These are phyloP conservation scores for Neopelma chrysocephalum DNA, from an alignment of 2,797 vertebrate genomes.

Conservation along the genomic window DNA sequence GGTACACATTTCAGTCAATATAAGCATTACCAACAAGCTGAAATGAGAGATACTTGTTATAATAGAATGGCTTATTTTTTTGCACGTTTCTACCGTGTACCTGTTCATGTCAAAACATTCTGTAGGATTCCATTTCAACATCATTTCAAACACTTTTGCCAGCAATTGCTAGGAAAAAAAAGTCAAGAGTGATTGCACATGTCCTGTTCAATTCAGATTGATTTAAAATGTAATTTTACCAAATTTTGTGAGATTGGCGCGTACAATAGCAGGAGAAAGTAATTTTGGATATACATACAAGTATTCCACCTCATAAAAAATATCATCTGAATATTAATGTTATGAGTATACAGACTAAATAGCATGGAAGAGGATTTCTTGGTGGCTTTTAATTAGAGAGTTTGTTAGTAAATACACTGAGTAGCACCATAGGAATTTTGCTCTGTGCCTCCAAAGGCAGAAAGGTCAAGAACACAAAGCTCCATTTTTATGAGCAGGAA, in stretches of 20 bases:
- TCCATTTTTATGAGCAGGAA: background rate
- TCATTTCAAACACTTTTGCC: background rate
- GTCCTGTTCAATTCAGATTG: background rate
- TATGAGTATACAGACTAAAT: background rate
- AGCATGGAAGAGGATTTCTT: background rate
- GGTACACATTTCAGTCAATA: background rate
- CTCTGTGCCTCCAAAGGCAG: background rate
- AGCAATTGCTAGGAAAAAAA: background rate
- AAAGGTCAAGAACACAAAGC: slow-evolving; percentile 16
- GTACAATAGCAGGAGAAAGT: background rate
- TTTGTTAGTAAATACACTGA: slow-evolving; percentile 25
- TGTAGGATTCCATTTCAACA: background rate
- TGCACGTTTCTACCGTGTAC: background rate
- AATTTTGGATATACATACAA: background rate
- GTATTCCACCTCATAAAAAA: background rate
- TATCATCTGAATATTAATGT: background rate
- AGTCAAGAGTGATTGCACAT: background rate
- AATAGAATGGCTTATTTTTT: background rate
- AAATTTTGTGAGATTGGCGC: background rate
- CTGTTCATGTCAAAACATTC: background rate
- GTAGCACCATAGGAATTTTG: background rate
- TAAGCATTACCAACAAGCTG: background rate
- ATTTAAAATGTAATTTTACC: background rate
- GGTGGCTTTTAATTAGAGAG: background rate
- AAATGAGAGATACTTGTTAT: background rate